Evolutionary conservation across 2,888 invertebrate genomes (phyloP), one percentile per base, ranked within the genome.

Genomic region (Amblyjoppa fuscipennis): DNA sequence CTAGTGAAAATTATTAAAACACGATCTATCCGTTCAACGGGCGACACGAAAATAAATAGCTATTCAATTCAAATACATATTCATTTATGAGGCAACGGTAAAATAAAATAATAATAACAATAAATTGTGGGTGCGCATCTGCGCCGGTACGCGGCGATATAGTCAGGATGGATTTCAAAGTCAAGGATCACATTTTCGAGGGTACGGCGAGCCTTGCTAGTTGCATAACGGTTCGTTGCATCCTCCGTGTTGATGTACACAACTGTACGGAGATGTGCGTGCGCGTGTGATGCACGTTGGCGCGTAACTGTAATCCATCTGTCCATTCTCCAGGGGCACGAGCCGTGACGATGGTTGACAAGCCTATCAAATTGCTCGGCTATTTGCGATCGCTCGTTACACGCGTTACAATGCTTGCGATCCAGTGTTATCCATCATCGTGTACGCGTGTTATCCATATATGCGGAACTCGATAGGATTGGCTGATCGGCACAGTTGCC

Each of bases 301-400:
- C 69, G 73, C 61, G 78, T 87, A 91, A 91, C 90, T 88, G 90
- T 91, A 90, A 90, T 89, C 86, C 89, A 88, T 86, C 89, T 89
- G 88, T 89, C 89, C 88, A 90, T 91, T 91, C 89, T 90, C 83
- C 87, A 84, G 80, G 87, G 86, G 90, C 90, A 91, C 88, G 87
- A 89, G 89, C 90, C 91, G 90, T 91, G 90, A 91, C 90, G 91
- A 83, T 84, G 87, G 90, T 91, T 91, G 91, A 91, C 91, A 91
- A 90, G 91, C 91, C 90, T 91, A 91, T 91, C 91, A 91, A 91
- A 91, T 91, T 90, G 91, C 91, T 90, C 85, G 87, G 88, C 90
- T 89, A 91, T 91, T 90, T 91, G 90, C 90, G 89, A 91, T 91
- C 90, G 85, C 90, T 91, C 90, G 91, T 91, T 91, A 91, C 91